phyloP scores from a whole-genome alignment of 2,113 vertebrate genomes.

The Chaetodon auriga region DNA sequence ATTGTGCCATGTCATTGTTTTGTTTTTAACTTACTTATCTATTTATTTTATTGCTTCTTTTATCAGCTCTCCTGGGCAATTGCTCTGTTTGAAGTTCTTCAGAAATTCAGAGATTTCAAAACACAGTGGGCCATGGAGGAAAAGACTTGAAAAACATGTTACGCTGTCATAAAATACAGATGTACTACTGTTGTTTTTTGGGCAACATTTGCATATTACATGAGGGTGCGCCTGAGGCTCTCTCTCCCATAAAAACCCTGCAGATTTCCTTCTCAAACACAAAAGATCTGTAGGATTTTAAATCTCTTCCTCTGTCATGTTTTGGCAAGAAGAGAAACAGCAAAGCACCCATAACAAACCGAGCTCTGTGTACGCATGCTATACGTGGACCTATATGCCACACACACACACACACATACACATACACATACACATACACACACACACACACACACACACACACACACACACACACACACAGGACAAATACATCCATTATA shows the following conservation, averaged over 20 bases:
- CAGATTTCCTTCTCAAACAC: conserved; percentile 21
- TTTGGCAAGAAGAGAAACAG: not conserved
- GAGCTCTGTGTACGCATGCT: not conserved
- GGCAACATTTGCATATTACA: conserved; percentile 37
- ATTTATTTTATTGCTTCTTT: conserved; percentile 1
- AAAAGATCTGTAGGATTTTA: conserved; percentile 13
- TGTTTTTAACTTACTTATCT: not conserved
- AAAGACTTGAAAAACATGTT: not conserved
- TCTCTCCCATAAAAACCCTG: not conserved
- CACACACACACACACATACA: not conserved
- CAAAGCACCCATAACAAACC: not conserved
- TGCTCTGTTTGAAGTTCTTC: conserved; percentile 13
- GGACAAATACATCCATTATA: conserved; percentile 2
- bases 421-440: not conserved
- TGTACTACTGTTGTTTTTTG: conserved; percentile 17
- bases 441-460: too few relatives aligned
- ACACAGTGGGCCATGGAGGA: not conserved
- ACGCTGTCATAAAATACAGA: conserved; percentile 32
- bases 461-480: too few relatives aligned
- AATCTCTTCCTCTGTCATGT: conserved; percentile 2
- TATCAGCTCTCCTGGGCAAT: conserved; percentile 14
- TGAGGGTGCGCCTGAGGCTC: not conserved
- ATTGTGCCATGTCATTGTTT: conserved; percentile 13
- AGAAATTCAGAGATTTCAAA: conserved; percentile 17
- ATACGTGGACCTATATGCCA: not conserved